Conservation (phyloP, 2,113 vertebrate genomes). For the Apeltes quadracus region DNA sequence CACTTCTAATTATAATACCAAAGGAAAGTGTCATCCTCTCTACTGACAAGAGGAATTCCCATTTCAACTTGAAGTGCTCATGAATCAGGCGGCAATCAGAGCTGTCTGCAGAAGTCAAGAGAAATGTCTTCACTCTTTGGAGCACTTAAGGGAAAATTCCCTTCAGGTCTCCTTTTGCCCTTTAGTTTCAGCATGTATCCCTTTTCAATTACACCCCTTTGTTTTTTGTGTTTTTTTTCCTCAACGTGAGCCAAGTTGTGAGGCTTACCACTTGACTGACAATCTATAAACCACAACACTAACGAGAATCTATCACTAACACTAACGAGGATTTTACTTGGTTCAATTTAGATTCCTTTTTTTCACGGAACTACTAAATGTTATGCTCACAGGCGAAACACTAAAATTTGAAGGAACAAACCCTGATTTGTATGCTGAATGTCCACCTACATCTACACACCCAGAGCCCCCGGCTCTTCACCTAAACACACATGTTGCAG, state of each 20-base stretch:
- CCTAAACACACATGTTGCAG: slow-evolving; percentile 46
- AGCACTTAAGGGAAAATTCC: slow-evolving; percentile 56
- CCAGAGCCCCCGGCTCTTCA: not conserved
- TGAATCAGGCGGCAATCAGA: slow-evolving; percentile 43
- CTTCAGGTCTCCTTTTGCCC: slow-evolving; percentile 26
- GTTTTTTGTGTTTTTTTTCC: slow-evolving; percentile 30
- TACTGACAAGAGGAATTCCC: slow-evolving; percentile 11
- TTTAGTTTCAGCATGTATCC: slow-evolving; percentile 31
- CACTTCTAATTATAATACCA: slow-evolving; percentile 39
- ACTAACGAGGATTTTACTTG: slow-evolving; percentile 37
- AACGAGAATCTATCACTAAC: too few species aligned
- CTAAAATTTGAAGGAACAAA: slow-evolving; percentile 2
- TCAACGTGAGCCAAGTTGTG: slow-evolving; percentile 41
- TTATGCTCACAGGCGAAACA: slow-evolving; percentile 10
- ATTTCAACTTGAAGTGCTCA: slow-evolving; percentile 23
- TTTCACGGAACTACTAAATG: slow-evolving; percentile 16
- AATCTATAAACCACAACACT: slow-evolving; percentile 53
- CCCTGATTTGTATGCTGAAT: not conserved
- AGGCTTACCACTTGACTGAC: slow-evolving; percentile 57
- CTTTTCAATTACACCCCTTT: slow-evolving; percentile 44
- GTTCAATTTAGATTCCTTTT: slow-evolving; percentile 17
- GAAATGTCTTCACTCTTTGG: slow-evolving; percentile 33
- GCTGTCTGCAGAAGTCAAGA: slow-evolving; percentile 48
- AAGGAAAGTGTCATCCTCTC: slow-evolving; percentile 49
- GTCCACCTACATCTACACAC: not conserved